Evolutionary conservation across 2,797 vertebrate species (phyloP).

Genomic region (Mico argentatus): DNA sequence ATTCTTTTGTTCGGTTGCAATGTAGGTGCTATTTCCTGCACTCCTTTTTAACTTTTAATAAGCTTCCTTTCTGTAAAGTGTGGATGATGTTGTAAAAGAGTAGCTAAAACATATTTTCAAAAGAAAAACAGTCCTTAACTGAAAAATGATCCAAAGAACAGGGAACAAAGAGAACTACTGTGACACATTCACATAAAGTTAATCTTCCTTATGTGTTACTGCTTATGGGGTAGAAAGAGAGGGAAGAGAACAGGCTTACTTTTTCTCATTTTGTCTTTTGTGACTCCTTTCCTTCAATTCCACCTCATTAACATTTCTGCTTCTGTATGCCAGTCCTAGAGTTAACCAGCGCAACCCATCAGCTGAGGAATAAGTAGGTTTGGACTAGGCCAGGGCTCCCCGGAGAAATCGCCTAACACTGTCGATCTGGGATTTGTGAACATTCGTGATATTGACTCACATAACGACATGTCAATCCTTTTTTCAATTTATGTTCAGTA

Average conservation of each 20-base stretch:
- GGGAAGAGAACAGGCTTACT: background rate
- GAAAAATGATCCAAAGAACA: conserved; percentile 30
- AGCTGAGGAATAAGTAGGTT: background rate
- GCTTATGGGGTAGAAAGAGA: background rate
- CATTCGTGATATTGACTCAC: background rate
- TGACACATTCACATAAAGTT: background rate
- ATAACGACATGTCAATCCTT: background rate
- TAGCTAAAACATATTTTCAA: conserved; percentile 72
- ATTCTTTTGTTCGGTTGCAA: conserved; percentile 62
- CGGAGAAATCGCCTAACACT: background rate
- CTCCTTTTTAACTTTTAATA: conserved; percentile 76
- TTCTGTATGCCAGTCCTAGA: background rate
- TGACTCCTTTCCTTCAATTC: background rate
- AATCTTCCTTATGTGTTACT: background rate
- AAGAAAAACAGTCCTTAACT: conserved; percentile 65
- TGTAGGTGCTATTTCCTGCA: conserved; percentile 66
- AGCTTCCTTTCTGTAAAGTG: conserved; percentile 59
- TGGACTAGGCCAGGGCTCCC: background rate
- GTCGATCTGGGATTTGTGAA: background rate
- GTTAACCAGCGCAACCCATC: background rate
- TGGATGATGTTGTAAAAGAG: conserved; percentile 70
- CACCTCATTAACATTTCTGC: background rate
- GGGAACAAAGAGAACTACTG: background rate
- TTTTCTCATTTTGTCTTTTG: background rate
- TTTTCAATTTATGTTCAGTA: background rate